Evolutionary conservation across 2,113 vertebrate species (phyloP).

Genomic region (human): GRCh38 chr16:15522001-15522500

Average conservation of each 20-base stretch:
- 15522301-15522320: background rate
- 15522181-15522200: background rate
- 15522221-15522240: background rate
- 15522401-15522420: too few species aligned
- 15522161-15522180: background rate
- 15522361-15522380: background rate
- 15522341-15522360: background rate
- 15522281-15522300: background rate
- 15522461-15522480: background rate
- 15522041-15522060: background rate
- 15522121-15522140: slow-evolving; percentile 39
- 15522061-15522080: slow-evolving; percentile 42
- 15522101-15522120: background rate
- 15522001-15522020: background rate
- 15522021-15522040: background rate
- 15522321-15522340: background rate
- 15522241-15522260: fast-evolving
- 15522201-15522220: background rate
- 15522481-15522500: background rate
- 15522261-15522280: background rate
- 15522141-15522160: background rate
- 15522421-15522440: too few species aligned
- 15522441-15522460: too few species aligned
- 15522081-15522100: slow-evolving; percentile 44
- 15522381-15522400: background rate